Conservation (phyloP, 1,140 invertebrate genomes). For the Macrostomum lignano region DNA sequence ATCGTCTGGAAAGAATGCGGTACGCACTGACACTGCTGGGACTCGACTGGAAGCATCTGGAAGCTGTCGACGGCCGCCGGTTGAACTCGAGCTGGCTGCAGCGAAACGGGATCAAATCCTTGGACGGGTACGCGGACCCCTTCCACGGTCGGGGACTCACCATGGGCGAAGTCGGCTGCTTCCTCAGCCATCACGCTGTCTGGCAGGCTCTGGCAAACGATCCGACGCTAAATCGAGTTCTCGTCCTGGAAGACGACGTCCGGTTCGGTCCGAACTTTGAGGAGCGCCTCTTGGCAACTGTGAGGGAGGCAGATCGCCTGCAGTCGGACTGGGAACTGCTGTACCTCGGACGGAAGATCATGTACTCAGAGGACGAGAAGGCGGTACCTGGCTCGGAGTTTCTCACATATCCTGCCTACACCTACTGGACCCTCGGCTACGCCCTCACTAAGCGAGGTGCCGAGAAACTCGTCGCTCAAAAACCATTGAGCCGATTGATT, state of each 20-base stretch:
- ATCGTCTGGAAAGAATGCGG: conserved; percentile 47
- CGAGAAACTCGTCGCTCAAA: conserved; percentile 41
- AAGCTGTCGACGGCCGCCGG: conserved; percentile 56
- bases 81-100: conserved; percentile 38
- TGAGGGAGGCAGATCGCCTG: conserved; percentile 40
- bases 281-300: conserved; percentile 36
- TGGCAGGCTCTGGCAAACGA: conserved; percentile 49
- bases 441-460: conserved; percentile 40
- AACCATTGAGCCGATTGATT: conserved; percentile 53
- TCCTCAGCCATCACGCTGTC: conserved; percentile 63
- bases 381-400: conserved; percentile 35
- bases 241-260: conserved; percentile 82
- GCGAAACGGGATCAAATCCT: conserved; percentile 38
- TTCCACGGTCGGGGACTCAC: conserved; percentile 64
- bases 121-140: conserved; percentile 59
- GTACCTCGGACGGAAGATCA: conserved; percentile 63
- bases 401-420: conserved; percentile 56
- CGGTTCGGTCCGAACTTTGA: conserved; percentile 62
- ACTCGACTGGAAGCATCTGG: conserved; percentile 39
- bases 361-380: conserved; percentile 31
- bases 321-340: conserved; percentile 54
- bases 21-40: conserved; percentile 47
- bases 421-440: conserved; percentile 90
- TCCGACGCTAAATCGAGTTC: conserved; percentile 16
- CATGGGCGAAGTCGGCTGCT: conserved; percentile 76